phyloP scores from a whole-genome alignment of 64 coral and sea anemone genomes.

The Montipora sp. region DNA sequence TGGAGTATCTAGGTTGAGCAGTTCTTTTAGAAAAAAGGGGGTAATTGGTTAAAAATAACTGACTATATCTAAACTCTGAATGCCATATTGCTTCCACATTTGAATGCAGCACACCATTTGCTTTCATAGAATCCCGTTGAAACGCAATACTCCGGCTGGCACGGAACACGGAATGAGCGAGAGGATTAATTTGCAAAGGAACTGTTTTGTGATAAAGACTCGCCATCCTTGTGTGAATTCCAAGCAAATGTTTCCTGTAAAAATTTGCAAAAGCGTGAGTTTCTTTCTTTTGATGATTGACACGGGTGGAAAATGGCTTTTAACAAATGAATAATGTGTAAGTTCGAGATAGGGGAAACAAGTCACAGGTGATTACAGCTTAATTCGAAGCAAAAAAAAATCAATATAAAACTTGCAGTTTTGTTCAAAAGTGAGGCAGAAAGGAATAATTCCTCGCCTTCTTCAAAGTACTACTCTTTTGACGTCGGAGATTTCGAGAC shows the following conservation, averaged over 20 bases:
- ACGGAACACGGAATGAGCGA: not conserved
- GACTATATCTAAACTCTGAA: not conserved
- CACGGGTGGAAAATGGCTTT: not conserved
- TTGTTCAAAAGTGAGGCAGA: not conserved
- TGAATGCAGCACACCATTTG: not conserved
- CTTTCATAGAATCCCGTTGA: not conserved
- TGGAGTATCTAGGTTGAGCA: not conserved
- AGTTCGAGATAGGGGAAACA: not conserved
- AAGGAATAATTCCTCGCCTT: not conserved
- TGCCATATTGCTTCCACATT: not conserved
- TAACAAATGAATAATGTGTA: constrained; percentile 17
- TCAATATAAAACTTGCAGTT: not conserved
- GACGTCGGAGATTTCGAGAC: not conserved
- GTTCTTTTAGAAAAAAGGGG: not conserved
- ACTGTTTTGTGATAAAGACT: not conserved
- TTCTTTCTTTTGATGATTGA: not conserved
- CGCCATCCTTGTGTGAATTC: not conserved
- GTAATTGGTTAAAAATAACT: not conserved
- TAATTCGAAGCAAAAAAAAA: not conserved
- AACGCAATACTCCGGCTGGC: not conserved
- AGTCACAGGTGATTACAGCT: constrained; percentile 5
- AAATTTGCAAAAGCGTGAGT: not conserved
- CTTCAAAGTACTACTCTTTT: not conserved
- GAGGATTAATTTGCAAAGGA: not conserved
- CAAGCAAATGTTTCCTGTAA: not conserved